Evolutionary conservation across 2,888 invertebrate genomes (phyloP).

Genomic region (Idaea biselata): DNA sequence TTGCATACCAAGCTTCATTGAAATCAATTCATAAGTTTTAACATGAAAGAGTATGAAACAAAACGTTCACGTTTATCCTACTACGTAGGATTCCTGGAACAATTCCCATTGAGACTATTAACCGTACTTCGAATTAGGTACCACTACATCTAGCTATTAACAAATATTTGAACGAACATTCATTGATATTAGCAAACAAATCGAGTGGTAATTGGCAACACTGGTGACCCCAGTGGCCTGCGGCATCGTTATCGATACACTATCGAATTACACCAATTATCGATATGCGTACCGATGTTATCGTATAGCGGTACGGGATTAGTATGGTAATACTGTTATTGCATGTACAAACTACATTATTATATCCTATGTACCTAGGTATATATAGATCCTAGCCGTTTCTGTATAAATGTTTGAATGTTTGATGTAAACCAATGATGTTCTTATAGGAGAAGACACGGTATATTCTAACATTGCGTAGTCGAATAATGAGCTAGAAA

Average conservation of each 20-base stretch:
- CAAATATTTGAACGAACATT: background rate
- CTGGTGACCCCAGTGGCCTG: constrained; percentile 21
- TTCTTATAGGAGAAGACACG: too few relatives aligned
- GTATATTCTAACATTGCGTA: too few relatives aligned
- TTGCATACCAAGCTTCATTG: too few relatives aligned
- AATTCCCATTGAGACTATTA: background rate
- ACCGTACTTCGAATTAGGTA: background rate
- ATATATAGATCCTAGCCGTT: background rate
- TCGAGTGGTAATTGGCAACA: constrained; percentile 36
- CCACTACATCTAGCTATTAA: background rate
- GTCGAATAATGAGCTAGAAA: too few relatives aligned
- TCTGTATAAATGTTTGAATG: too few relatives aligned
- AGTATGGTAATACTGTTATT: background rate
- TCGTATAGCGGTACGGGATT: constrained; percentile 13
- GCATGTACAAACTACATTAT: background rate
- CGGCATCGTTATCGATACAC: constrained; percentile 23
- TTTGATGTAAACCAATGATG: too few relatives aligned
- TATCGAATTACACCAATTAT: constrained; percentile 46
- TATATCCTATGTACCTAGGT: background rate
- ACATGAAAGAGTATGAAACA: too few relatives aligned
- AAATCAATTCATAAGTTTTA: too few relatives aligned
- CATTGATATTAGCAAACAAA: background rate
- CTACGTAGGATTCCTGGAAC: background rate
- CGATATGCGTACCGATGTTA: constrained; percentile 22
- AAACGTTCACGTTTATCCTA: too few relatives aligned